Percentiles rank a stretch among this genome's conserved stretches.
Evolutionary conservation across 2,113 vertebrate species (phyloP).

Genomic region (Burhinus oedicnemus): DNA sequence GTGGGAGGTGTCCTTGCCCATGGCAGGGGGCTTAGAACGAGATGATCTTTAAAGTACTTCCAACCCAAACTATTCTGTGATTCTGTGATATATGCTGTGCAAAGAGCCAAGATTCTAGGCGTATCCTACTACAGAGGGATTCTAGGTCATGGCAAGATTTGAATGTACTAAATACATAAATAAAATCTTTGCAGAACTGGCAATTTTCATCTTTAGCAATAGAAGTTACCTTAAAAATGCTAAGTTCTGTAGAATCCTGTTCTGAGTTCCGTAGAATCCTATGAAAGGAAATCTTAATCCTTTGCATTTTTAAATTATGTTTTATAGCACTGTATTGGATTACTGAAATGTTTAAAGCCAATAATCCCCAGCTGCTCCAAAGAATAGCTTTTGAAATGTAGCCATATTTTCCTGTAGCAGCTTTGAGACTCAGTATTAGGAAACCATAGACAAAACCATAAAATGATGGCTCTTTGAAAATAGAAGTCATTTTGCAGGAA

Average conservation of each 20-base stretch:
- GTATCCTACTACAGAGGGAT: not conserved
- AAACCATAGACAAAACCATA: not conserved
- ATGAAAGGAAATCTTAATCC: conserved; percentile 42
- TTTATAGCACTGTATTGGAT: conserved; percentile 44
- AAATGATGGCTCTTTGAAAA: conserved; percentile 7
- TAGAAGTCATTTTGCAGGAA: not conserved
- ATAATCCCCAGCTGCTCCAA: conserved; percentile 48
- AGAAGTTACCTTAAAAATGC: not conserved
- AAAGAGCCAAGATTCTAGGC: not conserved
- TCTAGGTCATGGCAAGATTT: conserved; percentile 24
- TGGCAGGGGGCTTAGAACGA: not conserved
- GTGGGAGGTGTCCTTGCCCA: not conserved
- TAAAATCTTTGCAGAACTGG: not conserved
- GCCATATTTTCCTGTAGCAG: not conserved
- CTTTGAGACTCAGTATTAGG: not conserved
- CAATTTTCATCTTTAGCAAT: not conserved
- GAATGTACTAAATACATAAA: not conserved
- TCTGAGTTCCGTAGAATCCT: not conserved
- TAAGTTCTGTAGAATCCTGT: conserved; percentile 27
- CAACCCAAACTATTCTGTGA: not conserved
- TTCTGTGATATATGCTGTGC: not conserved
- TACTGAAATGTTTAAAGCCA: conserved; percentile 45
- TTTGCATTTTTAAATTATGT: conserved; percentile 38
- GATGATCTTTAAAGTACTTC: not conserved
- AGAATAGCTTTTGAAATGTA: conserved; percentile 35